phyloP scores from a whole-genome alignment of 2,113 vertebrate species.

The Prunella fulvescens region DNA sequence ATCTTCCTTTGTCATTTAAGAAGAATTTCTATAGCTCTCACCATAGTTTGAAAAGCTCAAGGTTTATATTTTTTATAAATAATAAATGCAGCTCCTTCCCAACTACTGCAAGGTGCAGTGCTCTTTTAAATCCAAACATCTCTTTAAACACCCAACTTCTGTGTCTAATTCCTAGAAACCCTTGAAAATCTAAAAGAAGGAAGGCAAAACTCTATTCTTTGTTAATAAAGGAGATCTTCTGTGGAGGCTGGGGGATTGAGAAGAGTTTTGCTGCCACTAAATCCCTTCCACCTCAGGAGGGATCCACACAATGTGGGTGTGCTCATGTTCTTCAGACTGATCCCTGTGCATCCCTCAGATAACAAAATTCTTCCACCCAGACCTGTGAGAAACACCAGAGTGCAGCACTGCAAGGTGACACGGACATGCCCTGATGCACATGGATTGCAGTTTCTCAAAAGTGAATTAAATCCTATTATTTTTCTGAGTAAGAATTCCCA shows the following conservation, averaged over 20 bases:
- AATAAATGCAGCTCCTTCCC: background rate
- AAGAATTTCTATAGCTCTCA: background rate
- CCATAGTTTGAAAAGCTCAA: background rate
- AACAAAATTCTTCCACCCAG: background rate
- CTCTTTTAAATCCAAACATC: background rate
- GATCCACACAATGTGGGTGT: no score
- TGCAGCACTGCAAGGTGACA: background rate
- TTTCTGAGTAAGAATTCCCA: background rate
- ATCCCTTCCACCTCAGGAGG: background rate
- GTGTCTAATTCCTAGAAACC: background rate
- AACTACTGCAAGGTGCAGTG: background rate
- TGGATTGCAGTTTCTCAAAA: background rate
- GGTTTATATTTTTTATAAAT: background rate
- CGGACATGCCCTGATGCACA: background rate
- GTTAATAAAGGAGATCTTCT: background rate
- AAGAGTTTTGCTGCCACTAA: background rate
- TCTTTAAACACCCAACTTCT: background rate
- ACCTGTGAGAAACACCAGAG: background rate
- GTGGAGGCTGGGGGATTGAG: background rate
- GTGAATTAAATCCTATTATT: background rate
- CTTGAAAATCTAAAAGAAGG: background rate
- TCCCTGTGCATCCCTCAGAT: background rate
- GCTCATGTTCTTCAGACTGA: background rate
- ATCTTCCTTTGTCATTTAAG: background rate
- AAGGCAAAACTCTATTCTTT: background rate